Evolutionary conservation across 2,797 vertebrate genomes (phyloP), one percentile per base, ranked within the genome.

Genomic region (Diplodus sargus): DNA sequence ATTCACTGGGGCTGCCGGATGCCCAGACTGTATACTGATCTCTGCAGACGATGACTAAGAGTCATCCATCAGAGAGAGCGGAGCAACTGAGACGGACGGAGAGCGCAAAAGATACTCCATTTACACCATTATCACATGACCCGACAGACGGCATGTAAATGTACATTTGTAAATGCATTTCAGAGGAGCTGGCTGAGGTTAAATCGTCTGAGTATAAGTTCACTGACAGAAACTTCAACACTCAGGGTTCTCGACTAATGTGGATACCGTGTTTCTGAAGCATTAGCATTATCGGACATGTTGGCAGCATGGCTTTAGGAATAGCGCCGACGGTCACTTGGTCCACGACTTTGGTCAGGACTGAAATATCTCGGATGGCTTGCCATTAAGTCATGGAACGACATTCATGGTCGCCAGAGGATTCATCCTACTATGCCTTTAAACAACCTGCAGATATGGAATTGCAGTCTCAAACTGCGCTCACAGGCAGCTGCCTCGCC

Each of bases 1-100:
- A 89, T 90, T 91, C 85, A 87, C 66, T 30, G 51, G 43, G 70
- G 78, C 54, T 71, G 78, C 82, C 56, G 72, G 80, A 86, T 77
- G 82, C 64, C 73, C 72, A 68, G 81, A 75, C 83, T 85, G 48
- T 88, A 74, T 70, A 57, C 77, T 70, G 79, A 89, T 87, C 75
- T 76, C 74, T 76, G 85, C 63, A 64, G 79, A 84, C 54, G 62
- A 91, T 84, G 83, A 89, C 81, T 73, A 76, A 87, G 83, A 84
- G 22, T 79, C 78, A 85, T 84, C 75, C 65, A 79, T 83, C 77
- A 84, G 69, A 54, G 7, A 10, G 12, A 17, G 74, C 45, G 16
- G 28, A 68, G 72, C 49, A 18, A 58, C 59, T 14, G 39, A 66
- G 70, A 34, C 52, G 28, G 61, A 59, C 56, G 61, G 62, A 42